These are phyloP conservation scores for Styela plicata DNA, from an alignment of 23 tunicate species.

Conservation along the genomic window DNA sequence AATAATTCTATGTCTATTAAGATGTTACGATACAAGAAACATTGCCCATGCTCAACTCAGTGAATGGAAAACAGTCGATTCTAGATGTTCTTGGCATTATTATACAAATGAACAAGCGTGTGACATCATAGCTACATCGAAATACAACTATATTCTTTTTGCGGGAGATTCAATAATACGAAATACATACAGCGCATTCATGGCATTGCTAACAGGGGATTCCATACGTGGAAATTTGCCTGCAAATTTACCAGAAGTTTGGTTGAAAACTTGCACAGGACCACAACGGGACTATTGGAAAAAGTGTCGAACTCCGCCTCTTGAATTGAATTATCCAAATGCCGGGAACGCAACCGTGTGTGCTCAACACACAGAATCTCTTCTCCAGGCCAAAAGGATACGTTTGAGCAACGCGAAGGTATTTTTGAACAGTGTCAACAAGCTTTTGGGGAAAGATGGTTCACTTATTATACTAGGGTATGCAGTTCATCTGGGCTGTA, in stretches of 20 bases:
- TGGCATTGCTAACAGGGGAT: conserved; percentile 30
- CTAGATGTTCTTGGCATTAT: conserved; percentile 33
- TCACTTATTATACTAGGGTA: background rate
- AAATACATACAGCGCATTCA: conserved; percentile 24
- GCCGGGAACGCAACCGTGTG: background rate
- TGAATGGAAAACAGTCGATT: conserved; percentile 16
- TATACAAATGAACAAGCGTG: conserved; percentile 17
- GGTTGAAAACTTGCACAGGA: background rate
- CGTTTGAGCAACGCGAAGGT: background rate
- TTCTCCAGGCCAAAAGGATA: background rate
- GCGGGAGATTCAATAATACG: conserved; percentile 41
- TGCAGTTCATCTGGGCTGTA: background rate
- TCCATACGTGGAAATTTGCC: background rate
- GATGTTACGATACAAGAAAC: conserved; percentile 32
- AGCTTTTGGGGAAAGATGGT: background rate
- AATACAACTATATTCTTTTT: conserved; percentile 14
- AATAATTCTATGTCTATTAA: no score
- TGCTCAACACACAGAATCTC: background rate
- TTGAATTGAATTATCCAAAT: no score
- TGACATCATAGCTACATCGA: conserved; percentile 21
- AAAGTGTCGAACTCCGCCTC: conserved; percentile 4
- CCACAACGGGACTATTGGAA: conserved; percentile 29
- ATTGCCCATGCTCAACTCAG: conserved; percentile 1
- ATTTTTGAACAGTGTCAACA: background rate
- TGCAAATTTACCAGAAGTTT: background rate